Conservation (phyloP, 2,113 vertebrate species). For the Phocoena sinus region DNA sequence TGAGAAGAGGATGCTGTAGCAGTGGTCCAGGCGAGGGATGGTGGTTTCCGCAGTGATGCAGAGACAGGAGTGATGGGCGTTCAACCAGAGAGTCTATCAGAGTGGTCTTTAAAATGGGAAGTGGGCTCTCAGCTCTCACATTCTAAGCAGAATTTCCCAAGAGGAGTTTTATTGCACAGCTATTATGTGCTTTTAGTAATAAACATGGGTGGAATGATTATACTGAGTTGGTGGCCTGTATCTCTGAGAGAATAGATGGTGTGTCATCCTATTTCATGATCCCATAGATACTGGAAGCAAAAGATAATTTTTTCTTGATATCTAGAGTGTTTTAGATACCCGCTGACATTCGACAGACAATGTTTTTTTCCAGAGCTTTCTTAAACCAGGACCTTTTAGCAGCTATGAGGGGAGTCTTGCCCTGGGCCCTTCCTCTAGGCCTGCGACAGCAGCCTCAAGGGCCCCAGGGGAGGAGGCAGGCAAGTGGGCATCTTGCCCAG, state of each 20-base stretch:
- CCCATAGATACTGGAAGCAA: not conserved
- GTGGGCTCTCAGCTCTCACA: not conserved
- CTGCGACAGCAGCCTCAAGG: fast-evolving
- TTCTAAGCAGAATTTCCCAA: not conserved
- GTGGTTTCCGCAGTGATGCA: not conserved
- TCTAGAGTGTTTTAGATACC: not conserved
- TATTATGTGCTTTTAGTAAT: not conserved
- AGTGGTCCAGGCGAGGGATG: not conserved
- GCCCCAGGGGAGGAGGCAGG: not conserved
- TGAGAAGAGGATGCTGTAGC: not conserved
- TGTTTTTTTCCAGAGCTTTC: not conserved
- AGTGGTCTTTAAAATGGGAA: not conserved
- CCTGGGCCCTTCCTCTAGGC: not conserved
- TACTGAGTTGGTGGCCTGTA: not conserved
- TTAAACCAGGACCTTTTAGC: not conserved
- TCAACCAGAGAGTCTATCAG: not conserved
- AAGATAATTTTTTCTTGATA: not conserved
- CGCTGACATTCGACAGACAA: fast-evolving
- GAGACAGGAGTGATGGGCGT: fast-evolving
- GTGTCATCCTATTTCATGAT: not conserved
- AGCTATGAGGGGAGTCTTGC: not conserved
- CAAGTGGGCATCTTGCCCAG: fast-evolving
- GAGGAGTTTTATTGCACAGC: not conserved
- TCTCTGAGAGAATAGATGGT: fast-evolving
- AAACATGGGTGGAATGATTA: too few relatives aligned